A percentile compares a stretch with the other conserved stretches of the same genome.
Evolutionary conservation across 2,797 vertebrate species (phyloP).

Genomic region (Euphonia xanthogaster): DNA sequence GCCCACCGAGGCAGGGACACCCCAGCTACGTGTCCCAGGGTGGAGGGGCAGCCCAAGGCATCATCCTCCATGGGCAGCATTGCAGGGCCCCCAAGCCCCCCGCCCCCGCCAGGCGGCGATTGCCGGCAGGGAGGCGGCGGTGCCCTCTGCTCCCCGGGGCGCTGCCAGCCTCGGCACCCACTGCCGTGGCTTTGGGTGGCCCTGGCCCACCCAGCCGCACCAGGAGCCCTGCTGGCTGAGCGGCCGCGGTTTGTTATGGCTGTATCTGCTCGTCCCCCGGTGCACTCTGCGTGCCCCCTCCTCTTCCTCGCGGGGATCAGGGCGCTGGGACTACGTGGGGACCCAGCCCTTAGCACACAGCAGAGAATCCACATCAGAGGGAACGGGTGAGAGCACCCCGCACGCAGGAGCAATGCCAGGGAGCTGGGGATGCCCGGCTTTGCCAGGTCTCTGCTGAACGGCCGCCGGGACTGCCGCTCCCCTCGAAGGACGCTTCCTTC

Average conservation of each 20-base stretch:
- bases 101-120: accelerated
- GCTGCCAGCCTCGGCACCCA: not conserved
- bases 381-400: not conserved
- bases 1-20: not conserved
- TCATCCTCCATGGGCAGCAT: accelerated
- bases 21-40: accelerated
- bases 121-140: not conserved
- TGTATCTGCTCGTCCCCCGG: not conserved
- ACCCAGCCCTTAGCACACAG: not conserved
- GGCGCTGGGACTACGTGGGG: accelerated
- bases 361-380: not conserved
- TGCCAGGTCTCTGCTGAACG: not conserved
- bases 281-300: not conserved
- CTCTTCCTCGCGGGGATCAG: not conserved
- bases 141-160: not conserved
- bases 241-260: not conserved
- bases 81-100: accelerated
- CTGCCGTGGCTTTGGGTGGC: not conserved
- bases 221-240: not conserved
- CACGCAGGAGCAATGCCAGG: not conserved
- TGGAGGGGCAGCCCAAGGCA: not conserved
- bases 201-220: not conserved
- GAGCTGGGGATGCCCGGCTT: not conserved
- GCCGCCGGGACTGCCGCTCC: not conserved
- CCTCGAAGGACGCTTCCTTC: not conserved